Evolutionary conservation across 1,140 invertebrate genomes (phyloP).

Genomic region (Ganaspis sp.): DNA sequence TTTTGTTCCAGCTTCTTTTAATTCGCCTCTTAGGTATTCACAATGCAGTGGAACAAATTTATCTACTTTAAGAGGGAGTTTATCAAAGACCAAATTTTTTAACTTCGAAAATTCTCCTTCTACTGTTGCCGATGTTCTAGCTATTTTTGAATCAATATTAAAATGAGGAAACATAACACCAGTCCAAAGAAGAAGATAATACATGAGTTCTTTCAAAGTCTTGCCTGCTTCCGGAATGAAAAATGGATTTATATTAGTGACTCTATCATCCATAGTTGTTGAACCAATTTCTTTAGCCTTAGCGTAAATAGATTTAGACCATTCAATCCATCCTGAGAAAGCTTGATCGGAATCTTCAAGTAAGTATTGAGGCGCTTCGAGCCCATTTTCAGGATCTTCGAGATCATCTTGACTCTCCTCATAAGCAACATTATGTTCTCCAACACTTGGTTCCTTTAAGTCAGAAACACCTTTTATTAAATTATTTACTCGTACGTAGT

Average conservation of each 20-base stretch:
- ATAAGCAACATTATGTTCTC: background rate
- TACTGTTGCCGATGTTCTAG: background rate
- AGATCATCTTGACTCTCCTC: background rate
- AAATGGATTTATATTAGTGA: background rate
- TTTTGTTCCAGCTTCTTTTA: no score
- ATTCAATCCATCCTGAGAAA: background rate
- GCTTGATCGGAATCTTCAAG: background rate
- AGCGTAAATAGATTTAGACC: background rate
- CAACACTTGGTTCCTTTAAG: background rate
- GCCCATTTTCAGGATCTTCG: background rate
- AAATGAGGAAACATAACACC: background rate
- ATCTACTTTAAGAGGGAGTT: background rate
- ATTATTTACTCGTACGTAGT: background rate
- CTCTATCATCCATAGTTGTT: background rate
- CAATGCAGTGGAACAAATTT: background rate
- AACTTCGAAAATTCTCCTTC: constrained; percentile 6
- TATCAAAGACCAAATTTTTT: constrained; percentile 1
- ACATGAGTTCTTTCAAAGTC: background rate
- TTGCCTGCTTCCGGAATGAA: background rate
- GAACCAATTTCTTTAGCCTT: background rate
- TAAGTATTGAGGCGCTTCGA: background rate
- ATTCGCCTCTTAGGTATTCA: background rate
- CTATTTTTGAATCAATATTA: background rate
- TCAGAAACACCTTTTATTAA: background rate
- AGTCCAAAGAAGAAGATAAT: constrained; percentile 24